A percentile compares a stretch with the other conserved stretches of the same genome.
These are phyloP conservation scores for Psilopsiagon aymara DNA, from an alignment of 2,113 vertebrate genomes.

Conservation along the genomic window DNA sequence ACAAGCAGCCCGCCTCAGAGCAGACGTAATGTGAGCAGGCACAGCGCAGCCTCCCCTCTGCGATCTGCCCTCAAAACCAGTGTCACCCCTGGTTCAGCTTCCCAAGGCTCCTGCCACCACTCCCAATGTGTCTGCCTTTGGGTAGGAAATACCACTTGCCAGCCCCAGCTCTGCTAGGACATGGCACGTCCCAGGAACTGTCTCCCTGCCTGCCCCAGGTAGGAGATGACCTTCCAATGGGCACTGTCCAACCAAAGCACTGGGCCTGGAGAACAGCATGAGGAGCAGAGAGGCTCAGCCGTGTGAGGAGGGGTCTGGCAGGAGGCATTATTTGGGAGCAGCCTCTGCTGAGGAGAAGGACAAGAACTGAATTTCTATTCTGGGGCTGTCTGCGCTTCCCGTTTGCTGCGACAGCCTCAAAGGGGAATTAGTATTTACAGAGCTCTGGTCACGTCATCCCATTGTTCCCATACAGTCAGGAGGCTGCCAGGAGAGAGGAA, in stretches of 20 bases:
- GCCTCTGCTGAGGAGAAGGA: not conserved
- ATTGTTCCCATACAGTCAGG: not conserved
- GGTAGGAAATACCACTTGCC: not conserved
- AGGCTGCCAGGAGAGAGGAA: not conserved
- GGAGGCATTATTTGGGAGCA: not conserved
- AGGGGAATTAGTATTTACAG: not conserved
- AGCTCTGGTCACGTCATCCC: not conserved
- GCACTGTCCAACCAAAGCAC: not conserved
- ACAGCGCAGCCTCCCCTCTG: not conserved
- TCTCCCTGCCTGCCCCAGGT: not conserved
- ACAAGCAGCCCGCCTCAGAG: not conserved
- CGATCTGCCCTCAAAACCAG: not conserved
- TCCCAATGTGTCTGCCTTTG: accelerated
- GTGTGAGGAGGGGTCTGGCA: accelerated
- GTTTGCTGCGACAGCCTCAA: not conserved
- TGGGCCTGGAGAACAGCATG: accelerated
- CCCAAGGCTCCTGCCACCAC: not conserved
- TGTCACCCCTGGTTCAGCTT: not conserved
- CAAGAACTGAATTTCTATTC: not conserved
- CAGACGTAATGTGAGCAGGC: not conserved
- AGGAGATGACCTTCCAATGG: accelerated
- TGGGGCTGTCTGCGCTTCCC: not conserved
- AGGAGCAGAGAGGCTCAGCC: not conserved
- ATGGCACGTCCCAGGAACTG: not conserved
- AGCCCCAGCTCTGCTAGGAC: not conserved